These are phyloP conservation scores for Nesoenas mayeri DNA, from an alignment of 2,113 vertebrate genomes.

Conservation along the genomic window DNA sequence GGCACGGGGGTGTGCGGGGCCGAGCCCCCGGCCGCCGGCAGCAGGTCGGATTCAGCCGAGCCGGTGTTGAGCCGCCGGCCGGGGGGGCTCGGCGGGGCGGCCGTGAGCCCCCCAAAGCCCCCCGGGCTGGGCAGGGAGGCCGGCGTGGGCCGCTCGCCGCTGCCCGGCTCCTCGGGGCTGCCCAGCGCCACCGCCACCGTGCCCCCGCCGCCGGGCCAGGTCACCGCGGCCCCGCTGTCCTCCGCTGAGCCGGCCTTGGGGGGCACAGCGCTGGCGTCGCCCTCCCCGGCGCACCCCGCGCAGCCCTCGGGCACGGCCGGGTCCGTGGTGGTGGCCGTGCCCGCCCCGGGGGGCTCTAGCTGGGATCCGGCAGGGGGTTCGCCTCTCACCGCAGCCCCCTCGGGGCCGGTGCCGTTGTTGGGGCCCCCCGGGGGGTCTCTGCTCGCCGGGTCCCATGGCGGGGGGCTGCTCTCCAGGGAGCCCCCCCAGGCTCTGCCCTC, in stretches of 20 bases:
- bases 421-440: background rate
- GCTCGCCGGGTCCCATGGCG: background rate
- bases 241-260: background rate
- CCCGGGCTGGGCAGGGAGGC: constrained; percentile 33
- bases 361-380: background rate
- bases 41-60: constrained; percentile 74
- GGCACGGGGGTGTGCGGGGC: background rate
- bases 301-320: background rate
- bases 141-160: constrained; percentile 64
- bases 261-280: background rate
- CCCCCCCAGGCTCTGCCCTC: background rate
- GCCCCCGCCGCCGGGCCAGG: background rate
- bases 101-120: background rate
- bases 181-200: constrained; percentile 9
- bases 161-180: constrained; percentile 80
- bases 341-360: background rate
- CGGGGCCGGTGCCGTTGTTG: background rate
- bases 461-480: background rate
- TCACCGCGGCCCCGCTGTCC: background rate
- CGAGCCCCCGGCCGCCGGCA: constrained; percentile 51
- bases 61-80: constrained; percentile 58
- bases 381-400: background rate
- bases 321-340: background rate
- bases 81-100: background rate
- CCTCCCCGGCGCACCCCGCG: constrained; percentile 41